Evolutionary conservation across 2,888 invertebrate species (phyloP).

Genomic region (Nycteola revayana): DNA sequence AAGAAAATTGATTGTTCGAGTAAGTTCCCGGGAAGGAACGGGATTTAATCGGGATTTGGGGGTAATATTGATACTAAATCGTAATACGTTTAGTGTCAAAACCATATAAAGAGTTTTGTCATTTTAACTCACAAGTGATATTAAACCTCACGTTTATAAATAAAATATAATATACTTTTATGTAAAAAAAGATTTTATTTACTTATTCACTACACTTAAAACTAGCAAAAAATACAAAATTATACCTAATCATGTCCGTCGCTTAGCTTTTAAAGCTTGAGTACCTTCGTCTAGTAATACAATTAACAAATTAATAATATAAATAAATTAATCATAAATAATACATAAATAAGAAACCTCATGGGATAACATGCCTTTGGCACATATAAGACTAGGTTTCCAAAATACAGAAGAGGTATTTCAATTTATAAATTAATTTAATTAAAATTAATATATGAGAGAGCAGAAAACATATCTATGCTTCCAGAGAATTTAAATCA

Average conservation of each 20-base stretch:
- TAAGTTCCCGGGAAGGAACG: no score
- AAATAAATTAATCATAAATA: no score
- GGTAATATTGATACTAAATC: no score
- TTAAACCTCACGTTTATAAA: no score
- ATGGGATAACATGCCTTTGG: conserved; percentile 77
- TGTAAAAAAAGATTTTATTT: conserved; percentile 50
- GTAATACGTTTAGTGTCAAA: no score
- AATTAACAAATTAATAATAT: conserved; percentile 40
- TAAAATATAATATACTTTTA: conserved; percentile 1
- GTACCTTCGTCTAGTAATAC: conserved; percentile 39
- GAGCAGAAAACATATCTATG: conserved; percentile 43
- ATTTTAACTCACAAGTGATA: no score
- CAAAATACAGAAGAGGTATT: conserved; percentile 26
- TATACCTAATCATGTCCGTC: conserved; percentile 51
- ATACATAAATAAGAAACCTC: conserved; percentile 42
- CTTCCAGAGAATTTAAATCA: conserved; percentile 13
- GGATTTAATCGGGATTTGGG: no score
- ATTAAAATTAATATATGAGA: conserved; percentile 31
- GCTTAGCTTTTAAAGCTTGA: conserved; percentile 68
- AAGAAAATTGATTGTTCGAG: no score
- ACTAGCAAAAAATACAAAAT: conserved; percentile 42
- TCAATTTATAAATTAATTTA: conserved; percentile 7
- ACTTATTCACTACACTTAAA: conserved; percentile 26
- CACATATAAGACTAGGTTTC: conserved; percentile 63
- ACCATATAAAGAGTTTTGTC: no score